A percentile compares a stretch with the other conserved stretches of the same genome.
phyloP scores from a whole-genome alignment of 2,888 invertebrate species.

The Bimastos eiseni region DNA sequence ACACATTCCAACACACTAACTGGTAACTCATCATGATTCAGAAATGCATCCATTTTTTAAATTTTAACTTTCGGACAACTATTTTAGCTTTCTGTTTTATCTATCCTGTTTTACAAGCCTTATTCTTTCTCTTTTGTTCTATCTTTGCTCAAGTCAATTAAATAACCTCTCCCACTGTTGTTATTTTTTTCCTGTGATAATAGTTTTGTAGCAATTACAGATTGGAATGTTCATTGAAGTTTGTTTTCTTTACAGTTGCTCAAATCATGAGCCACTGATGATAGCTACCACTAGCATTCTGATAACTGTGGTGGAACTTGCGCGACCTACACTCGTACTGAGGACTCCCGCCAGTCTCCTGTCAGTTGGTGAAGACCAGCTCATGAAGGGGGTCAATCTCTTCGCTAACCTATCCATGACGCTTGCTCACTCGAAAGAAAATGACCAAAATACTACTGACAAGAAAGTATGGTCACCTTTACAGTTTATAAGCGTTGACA shows the following conservation, averaged over 20 bases:
- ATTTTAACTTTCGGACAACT: too few species aligned
- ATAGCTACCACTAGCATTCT: not conserved
- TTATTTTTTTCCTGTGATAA: too few species aligned
- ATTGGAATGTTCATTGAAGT: not conserved
- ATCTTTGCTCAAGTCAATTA: too few species aligned
- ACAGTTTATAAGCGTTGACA: not conserved
- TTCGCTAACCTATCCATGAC: constrained; percentile 25
- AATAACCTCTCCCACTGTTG: too few species aligned
- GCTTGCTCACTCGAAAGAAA: not conserved
- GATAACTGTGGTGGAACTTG: constrained; percentile 13
- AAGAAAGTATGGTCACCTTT: not conserved
- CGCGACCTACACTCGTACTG: not conserved
- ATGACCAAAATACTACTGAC: not conserved
- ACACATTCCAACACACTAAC: too few species aligned
- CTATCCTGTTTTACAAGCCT: too few species aligned
- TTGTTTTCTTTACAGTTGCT: constrained; percentile 19
- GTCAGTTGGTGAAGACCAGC: not conserved
- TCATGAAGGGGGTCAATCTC: constrained; percentile 20
- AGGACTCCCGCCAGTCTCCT: not conserved
- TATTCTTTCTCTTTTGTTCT: too few species aligned
- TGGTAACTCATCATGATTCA: too few species aligned
- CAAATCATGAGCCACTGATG: constrained; percentile 16
- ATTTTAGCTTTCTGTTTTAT: too few species aligned
- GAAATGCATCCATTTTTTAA: too few species aligned
- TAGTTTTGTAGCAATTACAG: not conserved